These are phyloP conservation scores for Lepidocyrtoides sp. DNA, from an alignment of 2,888 invertebrate genomes.

Conservation along the genomic window DNA sequence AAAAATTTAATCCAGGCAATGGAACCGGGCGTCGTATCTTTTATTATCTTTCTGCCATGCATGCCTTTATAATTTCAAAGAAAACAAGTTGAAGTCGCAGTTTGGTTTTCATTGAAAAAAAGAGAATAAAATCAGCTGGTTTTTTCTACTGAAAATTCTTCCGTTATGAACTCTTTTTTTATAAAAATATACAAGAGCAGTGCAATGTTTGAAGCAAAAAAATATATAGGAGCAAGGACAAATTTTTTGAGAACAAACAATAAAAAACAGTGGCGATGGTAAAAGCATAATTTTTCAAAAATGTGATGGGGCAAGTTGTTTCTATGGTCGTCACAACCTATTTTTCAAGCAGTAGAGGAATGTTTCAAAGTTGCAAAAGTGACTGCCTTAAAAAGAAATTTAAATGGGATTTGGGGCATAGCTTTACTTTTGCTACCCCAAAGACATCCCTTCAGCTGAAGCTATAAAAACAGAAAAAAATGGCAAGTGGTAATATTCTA, in stretches of 20 bases:
- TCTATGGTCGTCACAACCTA: not conserved
- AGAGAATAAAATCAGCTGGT: not conserved
- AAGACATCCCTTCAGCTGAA: not conserved
- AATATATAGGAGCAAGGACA: conserved; percentile 48
- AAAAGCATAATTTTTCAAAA: conserved; percentile 31
- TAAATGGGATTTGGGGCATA: not conserved
- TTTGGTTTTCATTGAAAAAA: no score
- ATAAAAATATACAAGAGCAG: not conserved
- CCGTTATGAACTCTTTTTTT: not conserved
- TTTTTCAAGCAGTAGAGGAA: no score
- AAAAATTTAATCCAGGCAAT: no score
- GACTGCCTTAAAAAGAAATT: no score
- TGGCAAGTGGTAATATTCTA: conserved; percentile 20
- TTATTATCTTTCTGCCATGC: no score
- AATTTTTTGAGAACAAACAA: not conserved
- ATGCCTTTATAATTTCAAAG: no score
- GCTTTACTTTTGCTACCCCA: not conserved
- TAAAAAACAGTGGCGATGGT: not conserved
- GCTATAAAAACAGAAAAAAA: not conserved
- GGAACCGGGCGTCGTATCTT: no score
- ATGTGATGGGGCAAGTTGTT: not conserved
- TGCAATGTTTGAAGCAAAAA: conserved; percentile 22
- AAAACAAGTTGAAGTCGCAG: no score
- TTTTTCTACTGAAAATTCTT: not conserved
- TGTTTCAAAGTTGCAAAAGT: not conserved